Percentiles rank a stretch among this genome's conserved stretches.
Evolutionary conservation across 2,797 vertebrate genomes (phyloP).

Genomic region (Arctocebus calabarensis): DNA sequence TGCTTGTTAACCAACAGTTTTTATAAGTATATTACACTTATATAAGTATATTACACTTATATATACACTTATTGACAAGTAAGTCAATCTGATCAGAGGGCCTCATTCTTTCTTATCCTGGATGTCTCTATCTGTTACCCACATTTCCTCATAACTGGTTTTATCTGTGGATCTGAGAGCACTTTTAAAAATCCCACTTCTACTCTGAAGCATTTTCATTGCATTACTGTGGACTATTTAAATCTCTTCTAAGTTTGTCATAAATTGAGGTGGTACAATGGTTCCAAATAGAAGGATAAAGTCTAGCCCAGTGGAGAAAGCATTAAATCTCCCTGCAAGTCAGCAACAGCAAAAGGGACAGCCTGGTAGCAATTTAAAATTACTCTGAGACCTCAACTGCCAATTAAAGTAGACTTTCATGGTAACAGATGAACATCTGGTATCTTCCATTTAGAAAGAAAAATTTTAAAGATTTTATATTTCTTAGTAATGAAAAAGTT

Average conservation of each 20-base stretch:
- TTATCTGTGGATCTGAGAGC: constrained; percentile 51
- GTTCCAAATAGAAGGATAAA: constrained; percentile 73
- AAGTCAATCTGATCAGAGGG: not conserved
- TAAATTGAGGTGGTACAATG: constrained; percentile 72
- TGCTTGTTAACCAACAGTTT: not conserved
- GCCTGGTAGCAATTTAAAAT: constrained; percentile 80
- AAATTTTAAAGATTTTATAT: constrained; percentile 76
- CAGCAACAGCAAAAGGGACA: constrained; percentile 81
- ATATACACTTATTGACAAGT: no score
- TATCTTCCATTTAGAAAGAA: constrained; percentile 76
- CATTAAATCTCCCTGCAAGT: constrained; percentile 80
- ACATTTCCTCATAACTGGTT: constrained; percentile 3
- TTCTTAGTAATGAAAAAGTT: constrained; percentile 72
- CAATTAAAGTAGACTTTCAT: constrained; percentile 83
- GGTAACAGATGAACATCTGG: constrained; percentile 81
- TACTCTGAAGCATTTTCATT: constrained; percentile 57
- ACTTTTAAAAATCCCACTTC: constrained; percentile 65
- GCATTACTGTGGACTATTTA: constrained; percentile 68
- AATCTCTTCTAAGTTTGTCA: constrained; percentile 70
- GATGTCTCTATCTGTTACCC: not conserved
- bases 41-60: not conserved
- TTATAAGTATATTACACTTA: not conserved
- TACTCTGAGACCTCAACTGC: constrained; percentile 81
- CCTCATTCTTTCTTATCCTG: not conserved
- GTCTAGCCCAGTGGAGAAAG: constrained; percentile 68